Evolutionary conservation across 2,113 vertebrate genomes (phyloP).

Genomic region (Mohoua ochrocephala): DNA sequence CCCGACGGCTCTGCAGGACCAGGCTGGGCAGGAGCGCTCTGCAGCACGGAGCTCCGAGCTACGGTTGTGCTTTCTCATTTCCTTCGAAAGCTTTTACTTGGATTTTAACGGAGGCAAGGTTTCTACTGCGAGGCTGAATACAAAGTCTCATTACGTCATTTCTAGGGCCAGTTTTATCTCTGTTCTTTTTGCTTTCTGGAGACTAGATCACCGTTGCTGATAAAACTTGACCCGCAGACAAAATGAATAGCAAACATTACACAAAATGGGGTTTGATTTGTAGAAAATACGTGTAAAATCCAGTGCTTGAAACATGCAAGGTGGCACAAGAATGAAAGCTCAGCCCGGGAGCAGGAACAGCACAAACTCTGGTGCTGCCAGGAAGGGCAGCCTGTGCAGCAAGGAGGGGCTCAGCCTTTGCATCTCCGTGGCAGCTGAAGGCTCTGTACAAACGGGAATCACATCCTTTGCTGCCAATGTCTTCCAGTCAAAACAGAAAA

Average conservation of each 20-base stretch:
- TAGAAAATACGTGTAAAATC: not conserved
- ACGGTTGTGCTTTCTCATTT: not conserved
- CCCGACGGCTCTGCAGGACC: not conserved
- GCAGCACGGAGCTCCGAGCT: not conserved
- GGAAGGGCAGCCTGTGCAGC: not conserved
- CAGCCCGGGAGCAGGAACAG: not conserved
- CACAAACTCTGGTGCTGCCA: not conserved
- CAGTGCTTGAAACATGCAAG: not conserved
- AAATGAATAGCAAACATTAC: not conserved
- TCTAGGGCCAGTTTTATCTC: not conserved
- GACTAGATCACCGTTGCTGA: not conserved
- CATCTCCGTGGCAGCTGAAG: not conserved
- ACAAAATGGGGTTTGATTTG: not conserved
- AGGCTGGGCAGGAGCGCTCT: not conserved
- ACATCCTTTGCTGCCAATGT: not conserved
- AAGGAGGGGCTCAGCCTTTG: not conserved
- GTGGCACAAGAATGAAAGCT: not conserved
- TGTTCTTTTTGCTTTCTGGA: not conserved
- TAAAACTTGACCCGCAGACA: not conserved
- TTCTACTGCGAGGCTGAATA: not conserved
- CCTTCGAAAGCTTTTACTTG: not conserved
- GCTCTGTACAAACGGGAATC: not conserved
- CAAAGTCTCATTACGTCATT: not conserved
- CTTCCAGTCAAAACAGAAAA: not conserved
- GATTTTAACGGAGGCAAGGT: not conserved